A percentile compares a stretch with the other conserved stretches of the same genome.
Evolutionary conservation across 2,888 invertebrate genomes (phyloP).

Genomic region (Aphelenchoides bicaudatus): DNA sequence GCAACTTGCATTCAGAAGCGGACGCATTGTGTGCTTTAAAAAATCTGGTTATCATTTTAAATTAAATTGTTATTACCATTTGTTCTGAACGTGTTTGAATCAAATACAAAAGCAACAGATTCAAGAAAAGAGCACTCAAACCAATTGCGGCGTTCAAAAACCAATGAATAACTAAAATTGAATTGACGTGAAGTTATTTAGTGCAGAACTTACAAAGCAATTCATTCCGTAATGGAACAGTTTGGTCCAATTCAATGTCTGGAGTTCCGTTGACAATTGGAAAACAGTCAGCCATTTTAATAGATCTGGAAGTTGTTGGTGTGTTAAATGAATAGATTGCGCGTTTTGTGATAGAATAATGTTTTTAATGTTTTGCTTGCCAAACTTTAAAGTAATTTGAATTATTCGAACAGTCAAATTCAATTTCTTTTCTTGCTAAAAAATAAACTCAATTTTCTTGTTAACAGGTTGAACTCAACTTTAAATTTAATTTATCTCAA

Average conservation of each 20-base stretch:
- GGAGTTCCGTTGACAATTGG: slow-evolving; percentile 1
- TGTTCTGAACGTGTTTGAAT: slow-evolving; percentile 7
- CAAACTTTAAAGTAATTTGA: too few species aligned
- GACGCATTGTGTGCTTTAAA: slow-evolving; percentile 11
- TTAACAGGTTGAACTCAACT: too few species aligned
- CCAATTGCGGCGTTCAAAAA: slow-evolving; percentile 10
- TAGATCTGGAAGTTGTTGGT: neutral
- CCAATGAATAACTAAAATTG: too few species aligned
- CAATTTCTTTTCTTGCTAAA: too few species aligned
- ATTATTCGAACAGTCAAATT: too few species aligned
- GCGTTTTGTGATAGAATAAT: neutral
- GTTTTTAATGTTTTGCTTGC: neutral
- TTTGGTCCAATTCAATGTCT: slow-evolving; percentile 1
- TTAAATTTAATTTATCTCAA: too few species aligned
- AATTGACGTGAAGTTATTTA: too few species aligned
- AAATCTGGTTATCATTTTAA: too few species aligned
- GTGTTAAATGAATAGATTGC: neutral
- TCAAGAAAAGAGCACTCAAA: slow-evolving; percentile 6
- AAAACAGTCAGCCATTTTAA: neutral
- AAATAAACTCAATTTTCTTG: too few species aligned
- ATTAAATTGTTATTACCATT: too few species aligned
- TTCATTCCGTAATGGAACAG: slow-evolving; percentile 1
- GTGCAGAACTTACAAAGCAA: too few species aligned
- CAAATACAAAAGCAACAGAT: neutral
- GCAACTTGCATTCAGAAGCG: slow-evolving; percentile 10